Evolutionary conservation across 2,113 vertebrate species (phyloP).

Genomic region (Bolborhynchus lineola): DNA sequence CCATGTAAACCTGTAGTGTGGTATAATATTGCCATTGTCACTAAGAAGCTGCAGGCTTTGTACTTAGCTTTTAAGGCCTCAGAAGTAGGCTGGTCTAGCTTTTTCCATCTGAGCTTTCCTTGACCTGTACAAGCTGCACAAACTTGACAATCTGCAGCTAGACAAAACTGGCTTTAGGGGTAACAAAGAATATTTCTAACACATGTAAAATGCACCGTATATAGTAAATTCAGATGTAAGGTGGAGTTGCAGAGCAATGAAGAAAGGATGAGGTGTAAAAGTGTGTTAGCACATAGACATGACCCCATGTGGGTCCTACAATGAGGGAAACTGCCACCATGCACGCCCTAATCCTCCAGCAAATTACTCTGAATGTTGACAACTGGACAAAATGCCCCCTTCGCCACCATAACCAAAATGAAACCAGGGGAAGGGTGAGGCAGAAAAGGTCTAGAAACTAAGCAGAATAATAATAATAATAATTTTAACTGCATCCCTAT

Average conservation of each 20-base stretch:
- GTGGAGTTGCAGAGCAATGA: not conserved
- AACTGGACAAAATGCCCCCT: not conserved
- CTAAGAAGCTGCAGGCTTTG: not conserved
- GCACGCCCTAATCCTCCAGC: not conserved
- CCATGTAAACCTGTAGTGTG: not conserved
- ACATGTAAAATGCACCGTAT: not conserved
- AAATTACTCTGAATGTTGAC: not conserved
- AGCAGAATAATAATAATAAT: not conserved
- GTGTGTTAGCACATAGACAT: not conserved
- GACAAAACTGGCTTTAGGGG: not conserved
- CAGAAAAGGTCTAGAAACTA: not conserved
- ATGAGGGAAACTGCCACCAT: not conserved
- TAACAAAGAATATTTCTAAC: not conserved
- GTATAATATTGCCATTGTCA: not conserved
- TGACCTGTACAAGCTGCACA: not conserved
- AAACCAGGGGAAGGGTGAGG: not conserved
- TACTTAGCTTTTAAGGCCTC: not conserved
- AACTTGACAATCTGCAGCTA: not conserved
- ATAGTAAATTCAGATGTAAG: accelerated
- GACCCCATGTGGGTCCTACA: not conserved
- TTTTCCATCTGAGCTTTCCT: not conserved
- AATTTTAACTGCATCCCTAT: not conserved
- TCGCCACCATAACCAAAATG: not conserved
- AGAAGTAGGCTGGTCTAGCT: not conserved
- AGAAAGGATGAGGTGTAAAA: not conserved